These are phyloP conservation scores for Erebia epiphron DNA, from an alignment of 2,888 invertebrate genomes.

Conservation along the genomic window DNA sequence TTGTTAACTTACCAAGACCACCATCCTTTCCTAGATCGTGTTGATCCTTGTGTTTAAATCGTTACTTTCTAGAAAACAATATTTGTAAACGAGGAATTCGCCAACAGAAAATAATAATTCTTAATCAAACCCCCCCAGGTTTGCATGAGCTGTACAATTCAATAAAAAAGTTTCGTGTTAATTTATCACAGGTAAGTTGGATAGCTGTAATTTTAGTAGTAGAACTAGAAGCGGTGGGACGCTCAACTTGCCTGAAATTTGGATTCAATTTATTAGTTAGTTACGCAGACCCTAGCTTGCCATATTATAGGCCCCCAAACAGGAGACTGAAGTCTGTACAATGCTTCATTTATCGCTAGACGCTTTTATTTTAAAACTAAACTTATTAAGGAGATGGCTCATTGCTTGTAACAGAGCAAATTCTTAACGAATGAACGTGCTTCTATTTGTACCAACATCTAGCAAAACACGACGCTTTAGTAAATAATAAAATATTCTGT, in stretches of 20 bases:
- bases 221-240: slow-evolving; percentile 12
- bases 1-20: too few relatives aligned
- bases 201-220: slow-evolving; percentile 13
- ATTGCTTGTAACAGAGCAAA: slow-evolving; percentile 25
- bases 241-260: slow-evolving; percentile 13
- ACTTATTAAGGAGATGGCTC: slow-evolving; percentile 25
- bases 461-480: slow-evolving; percentile 4
- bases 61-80: neutral
- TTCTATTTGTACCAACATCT: slow-evolving; percentile 7
- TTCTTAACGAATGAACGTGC: slow-evolving; percentile 30
- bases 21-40: too few relatives aligned
- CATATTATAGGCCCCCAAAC: too few relatives aligned
- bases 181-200: slow-evolving; percentile 21
- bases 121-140: neutral
- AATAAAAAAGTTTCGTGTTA: slow-evolving; percentile 16
- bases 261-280: slow-evolving; percentile 14
- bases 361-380: slow-evolving; percentile 16
- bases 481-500: slow-evolving; percentile 8
- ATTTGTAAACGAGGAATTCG: neutral
- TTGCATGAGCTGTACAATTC: neutral
- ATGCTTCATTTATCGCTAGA: neutral
- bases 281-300: slow-evolving; percentile 5
- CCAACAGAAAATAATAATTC: neutral
- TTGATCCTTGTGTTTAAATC: too few relatives aligned
- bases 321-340: too few relatives aligned